Evolutionary conservation across 2,888 invertebrate species (phyloP).

Genomic region (Diogma glabrata): DNA sequence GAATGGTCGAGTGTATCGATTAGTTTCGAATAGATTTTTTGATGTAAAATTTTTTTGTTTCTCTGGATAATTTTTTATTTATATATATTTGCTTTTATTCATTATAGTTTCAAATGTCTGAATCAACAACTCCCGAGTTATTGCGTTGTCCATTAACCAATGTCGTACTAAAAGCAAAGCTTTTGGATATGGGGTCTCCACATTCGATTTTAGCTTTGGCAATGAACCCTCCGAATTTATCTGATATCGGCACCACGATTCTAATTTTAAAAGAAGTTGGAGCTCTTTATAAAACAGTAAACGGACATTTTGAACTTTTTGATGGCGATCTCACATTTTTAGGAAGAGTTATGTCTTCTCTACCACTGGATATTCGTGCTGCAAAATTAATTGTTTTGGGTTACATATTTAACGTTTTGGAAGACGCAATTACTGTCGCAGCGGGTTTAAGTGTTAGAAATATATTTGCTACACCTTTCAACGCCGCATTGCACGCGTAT

Average conservation of each 20-base stretch:
- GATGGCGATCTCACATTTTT: conserved; percentile 85
- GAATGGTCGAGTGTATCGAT: conserved; percentile 73
- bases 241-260: conserved; percentile 69
- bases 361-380: conserved; percentile 74
- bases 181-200: conserved; percentile 71
- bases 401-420: conserved; percentile 70
- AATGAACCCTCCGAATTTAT: conserved; percentile 75
- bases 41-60: conserved; percentile 31
- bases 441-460: conserved; percentile 73
- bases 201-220: conserved; percentile 68
- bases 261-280: conserved; percentile 79
- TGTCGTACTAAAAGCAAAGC: conserved; percentile 68
- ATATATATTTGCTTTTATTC: conserved; percentile 7
- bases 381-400: conserved; percentile 80
- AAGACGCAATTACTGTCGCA: conserved; percentile 62
- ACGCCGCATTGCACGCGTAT: conserved; percentile 55
- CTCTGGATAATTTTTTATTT: not conserved
- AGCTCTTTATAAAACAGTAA: conserved; percentile 52
- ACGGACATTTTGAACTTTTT: conserved; percentile 40
- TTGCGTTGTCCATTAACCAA: conserved; percentile 68
- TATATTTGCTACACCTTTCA: conserved; percentile 64
- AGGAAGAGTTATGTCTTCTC: conserved; percentile 66
- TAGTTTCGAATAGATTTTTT: conserved; percentile 58
- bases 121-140: conserved; percentile 62
- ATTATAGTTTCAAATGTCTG: conserved; percentile 38